Base-by-base conservation (phyloP, 1,140 invertebrate species). In the Drosophila mayri region DNA sequence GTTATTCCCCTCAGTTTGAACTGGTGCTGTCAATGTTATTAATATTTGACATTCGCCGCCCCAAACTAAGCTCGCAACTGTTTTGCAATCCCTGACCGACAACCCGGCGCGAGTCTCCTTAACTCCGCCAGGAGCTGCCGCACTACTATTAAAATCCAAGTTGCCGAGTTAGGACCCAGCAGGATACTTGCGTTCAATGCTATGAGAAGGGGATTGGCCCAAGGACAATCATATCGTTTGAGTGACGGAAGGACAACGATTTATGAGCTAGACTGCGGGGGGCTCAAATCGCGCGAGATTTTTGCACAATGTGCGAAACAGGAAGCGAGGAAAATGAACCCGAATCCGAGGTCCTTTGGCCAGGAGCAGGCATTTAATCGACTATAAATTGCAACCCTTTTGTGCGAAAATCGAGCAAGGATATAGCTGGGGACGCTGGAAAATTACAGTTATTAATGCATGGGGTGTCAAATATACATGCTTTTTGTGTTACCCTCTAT, bases 301-400 rank as follows among this genome's bases (percentile, higher is more conserved):
- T 80, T 88, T 73, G 62, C 67, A 77, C 76, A 82, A 64, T 76
- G 61, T 59, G 75, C 72, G 63, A 64, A 79, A 73, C 76, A 83
- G 60, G 58, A 67, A 59, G 37, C 35, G 41, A 11, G 47, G 12
- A 57, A 35, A 44, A 57, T 35, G 40, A 44, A 37, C 61, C 62
- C 50, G 52, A 54, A 44, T 20, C 14, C 12, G 44, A 40, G 50
- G 41, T 70, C 50, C 50, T 52, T 74, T 52, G 63, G 54, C 62
- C 76, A 61, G 67, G 43, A 68, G 81, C 74, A 62, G 61, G 76
- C 76, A 77, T 77, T 81, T 88, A 87, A 88, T 88, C 81, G 86
- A 80, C 81, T 90, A 90, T 90, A 90, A 90, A 90, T 90, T 90
- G 85, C 85, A 88, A 88, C 84, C 84, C 84, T 90, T 88, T 79